These are phyloP conservation scores for Neocrepidodera transversa DNA, from an alignment of 2,888 invertebrate species.

Conservation along the genomic window DNA sequence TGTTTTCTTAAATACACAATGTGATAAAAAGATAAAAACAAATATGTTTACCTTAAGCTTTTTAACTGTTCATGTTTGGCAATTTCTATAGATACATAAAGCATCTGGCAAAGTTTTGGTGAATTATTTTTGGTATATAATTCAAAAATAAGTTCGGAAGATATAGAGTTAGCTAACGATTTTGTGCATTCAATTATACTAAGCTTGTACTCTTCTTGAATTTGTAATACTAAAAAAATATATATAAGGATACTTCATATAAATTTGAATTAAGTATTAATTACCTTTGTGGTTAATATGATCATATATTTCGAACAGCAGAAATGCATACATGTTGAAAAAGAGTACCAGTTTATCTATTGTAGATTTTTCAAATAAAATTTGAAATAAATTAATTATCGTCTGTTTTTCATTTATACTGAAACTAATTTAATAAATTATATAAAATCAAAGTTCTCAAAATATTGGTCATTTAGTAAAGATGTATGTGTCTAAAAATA, in stretches of 20 bases:
- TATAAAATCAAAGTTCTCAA: too few relatives aligned
- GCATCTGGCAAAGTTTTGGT: constrained; percentile 69
- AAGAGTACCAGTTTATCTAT: constrained; percentile 64
- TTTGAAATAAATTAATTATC: constrained; percentile 63
- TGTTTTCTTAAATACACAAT: too few relatives aligned
- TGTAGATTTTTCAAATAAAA: constrained; percentile 62
- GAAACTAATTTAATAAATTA: constrained; percentile 34
- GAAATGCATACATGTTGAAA: constrained; percentile 64
- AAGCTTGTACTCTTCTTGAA: constrained; percentile 71
- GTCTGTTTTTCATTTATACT: constrained; percentile 61
- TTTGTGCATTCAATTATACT: constrained; percentile 65
- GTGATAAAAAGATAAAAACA: not conserved
- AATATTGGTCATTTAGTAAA: too few relatives aligned
- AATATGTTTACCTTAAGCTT: constrained; percentile 65
- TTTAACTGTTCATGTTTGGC: constrained; percentile 71
- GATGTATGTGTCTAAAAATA: too few relatives aligned
- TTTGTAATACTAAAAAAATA: constrained; percentile 63
- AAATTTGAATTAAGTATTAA: constrained; percentile 2
- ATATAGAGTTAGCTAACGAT: constrained; percentile 62
- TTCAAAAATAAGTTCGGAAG: constrained; percentile 62
- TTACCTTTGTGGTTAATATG: constrained; percentile 63
- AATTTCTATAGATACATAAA: constrained; percentile 70
- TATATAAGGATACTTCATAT: constrained; percentile 10
- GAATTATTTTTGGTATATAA: constrained; percentile 67
- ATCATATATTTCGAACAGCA: constrained; percentile 67